phyloP scores from a whole-genome alignment of 2,113 vertebrate genomes.

The Prietella phreatophila region DNA sequence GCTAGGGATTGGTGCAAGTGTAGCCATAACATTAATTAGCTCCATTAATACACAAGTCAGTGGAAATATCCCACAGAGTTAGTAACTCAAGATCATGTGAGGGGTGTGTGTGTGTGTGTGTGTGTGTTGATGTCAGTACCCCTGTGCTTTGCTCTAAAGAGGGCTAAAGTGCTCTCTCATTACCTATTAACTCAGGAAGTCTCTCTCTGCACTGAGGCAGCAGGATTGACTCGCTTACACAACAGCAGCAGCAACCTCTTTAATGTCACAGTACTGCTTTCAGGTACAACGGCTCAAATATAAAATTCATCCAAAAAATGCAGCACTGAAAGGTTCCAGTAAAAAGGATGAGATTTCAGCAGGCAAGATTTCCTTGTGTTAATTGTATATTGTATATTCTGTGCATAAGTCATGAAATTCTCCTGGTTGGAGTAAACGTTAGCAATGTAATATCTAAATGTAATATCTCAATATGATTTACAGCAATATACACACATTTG shows the following conservation, averaged over 20 bases:
- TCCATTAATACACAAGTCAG: not conserved
- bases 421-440: not conserved
- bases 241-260: conserved; percentile 7
- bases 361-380: not conserved
- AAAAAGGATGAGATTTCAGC: not conserved
- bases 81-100: not conserved
- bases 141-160: conserved; percentile 45
- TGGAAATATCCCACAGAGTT: not conserved
- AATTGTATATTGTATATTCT: not conserved
- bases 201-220: conserved; percentile 37
- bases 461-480: not conserved
- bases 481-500: not conserved
- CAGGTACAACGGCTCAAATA: not conserved
- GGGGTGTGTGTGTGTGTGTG: not conserved
- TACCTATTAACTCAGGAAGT: conserved; percentile 57
- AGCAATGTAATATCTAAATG: not conserved
- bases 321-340: not conserved
- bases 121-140: conserved; percentile 37
- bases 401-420: not conserved
- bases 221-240: conserved; percentile 13
- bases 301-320: not conserved
- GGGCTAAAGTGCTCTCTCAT: conserved; percentile 55
- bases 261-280: not conserved
- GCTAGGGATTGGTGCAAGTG: not conserved
- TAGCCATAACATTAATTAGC: not conserved